These are phyloP conservation scores for Istiophorus platypterus DNA, from an alignment of 2,113 vertebrate species.

Conservation along the genomic window DNA sequence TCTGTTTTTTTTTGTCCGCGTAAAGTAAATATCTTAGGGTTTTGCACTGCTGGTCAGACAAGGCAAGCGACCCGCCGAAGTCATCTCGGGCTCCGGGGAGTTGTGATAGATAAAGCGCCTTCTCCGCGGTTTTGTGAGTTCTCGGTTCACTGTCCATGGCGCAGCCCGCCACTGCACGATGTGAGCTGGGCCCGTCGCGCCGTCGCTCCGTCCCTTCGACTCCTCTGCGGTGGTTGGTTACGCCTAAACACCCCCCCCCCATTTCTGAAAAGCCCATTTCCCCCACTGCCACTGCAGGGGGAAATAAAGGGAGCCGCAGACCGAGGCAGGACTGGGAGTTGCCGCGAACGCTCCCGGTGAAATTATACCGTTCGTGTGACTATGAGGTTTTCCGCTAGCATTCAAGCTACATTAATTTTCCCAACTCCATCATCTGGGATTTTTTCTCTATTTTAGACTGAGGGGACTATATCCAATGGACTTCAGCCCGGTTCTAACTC, in stretches of 20 bases:
- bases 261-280: too few relatives aligned
- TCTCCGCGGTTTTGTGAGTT: background rate
- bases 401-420: slow-evolving; percentile 33
- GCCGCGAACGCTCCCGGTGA: slow-evolving; percentile 1
- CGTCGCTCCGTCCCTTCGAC: background rate
- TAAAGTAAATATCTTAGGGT: background rate
- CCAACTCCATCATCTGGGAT: background rate
- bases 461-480: slow-evolving; percentile 8
- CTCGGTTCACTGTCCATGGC: too few relatives aligned
- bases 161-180: too few relatives aligned
- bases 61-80: too few relatives aligned
- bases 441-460: slow-evolving; percentile 35
- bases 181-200: background rate
- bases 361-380: slow-evolving; percentile 30
- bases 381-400: slow-evolving; percentile 19
- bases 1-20: background rate
- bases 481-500: background rate
- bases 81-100: background rate
- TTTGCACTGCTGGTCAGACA: too few relatives aligned
- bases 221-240: background rate
- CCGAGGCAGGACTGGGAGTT: background rate
- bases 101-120: background rate
- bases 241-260: background rate
- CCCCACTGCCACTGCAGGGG: too few relatives aligned
- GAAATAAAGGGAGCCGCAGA: slow-evolving; percentile 1